phyloP scores from a whole-genome alignment of 1,140 invertebrate genomes.

The Saccostrea echinata region DNA sequence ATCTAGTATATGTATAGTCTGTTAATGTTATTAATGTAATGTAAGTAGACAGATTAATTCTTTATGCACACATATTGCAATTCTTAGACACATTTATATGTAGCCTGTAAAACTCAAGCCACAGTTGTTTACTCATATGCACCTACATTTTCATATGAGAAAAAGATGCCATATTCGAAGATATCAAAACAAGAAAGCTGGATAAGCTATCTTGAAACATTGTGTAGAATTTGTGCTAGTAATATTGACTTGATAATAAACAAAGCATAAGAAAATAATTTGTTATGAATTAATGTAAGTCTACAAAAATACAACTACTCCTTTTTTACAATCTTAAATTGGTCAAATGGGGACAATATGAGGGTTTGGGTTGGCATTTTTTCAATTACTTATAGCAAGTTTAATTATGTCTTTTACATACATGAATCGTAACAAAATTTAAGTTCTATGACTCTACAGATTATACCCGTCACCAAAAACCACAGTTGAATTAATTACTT shows the following conservation, averaged over 20 bases:
- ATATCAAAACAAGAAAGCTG: not conserved
- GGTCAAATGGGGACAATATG: no score
- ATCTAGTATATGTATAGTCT: not conserved
- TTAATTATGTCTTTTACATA: no score
- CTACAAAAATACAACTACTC: no score
- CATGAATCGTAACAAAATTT: no score
- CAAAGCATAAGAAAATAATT: no score
- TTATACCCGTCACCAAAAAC: not conserved
- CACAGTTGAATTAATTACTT: not conserved
- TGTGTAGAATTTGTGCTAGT: constrained; percentile 31
- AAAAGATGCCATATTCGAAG: not conserved
- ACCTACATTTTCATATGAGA: not conserved
- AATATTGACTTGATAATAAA: not conserved
- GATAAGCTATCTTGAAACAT: not conserved
- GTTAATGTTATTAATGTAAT: not conserved
- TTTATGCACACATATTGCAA: constrained; percentile 13
- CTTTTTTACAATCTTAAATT: no score
- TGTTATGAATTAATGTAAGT: no score
- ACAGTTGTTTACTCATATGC: not conserved
- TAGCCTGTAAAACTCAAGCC: not conserved
- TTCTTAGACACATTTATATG: not conserved
- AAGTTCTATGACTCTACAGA: not conserved
- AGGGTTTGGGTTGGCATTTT: no score
- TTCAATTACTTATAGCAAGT: no score
- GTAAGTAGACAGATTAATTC: not conserved